Evolutionary conservation across 2,797 vertebrate genomes (phyloP).

Genomic region (Odontamblyopus lacepedii): DNA sequence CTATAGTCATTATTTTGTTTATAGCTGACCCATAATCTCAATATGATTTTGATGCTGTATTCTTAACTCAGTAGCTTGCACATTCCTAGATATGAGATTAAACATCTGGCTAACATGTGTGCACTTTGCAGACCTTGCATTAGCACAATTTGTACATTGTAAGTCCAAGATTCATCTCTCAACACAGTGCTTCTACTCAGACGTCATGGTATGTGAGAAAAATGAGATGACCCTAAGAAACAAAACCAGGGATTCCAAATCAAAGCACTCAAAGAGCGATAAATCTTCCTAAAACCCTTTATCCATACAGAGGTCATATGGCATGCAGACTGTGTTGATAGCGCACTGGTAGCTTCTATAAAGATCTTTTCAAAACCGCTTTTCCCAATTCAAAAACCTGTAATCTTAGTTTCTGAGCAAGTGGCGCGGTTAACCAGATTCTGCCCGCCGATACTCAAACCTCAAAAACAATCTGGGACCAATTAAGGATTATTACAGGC

Average conservation of each 20-base stretch:
- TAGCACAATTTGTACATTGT: slow-evolving; percentile 5
- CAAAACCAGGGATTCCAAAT: slow-evolving; percentile 16
- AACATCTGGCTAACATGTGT: slow-evolving; percentile 23
- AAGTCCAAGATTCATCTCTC: slow-evolving; percentile 22
- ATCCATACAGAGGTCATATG: slow-evolving; percentile 59
- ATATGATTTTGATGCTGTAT: background rate
- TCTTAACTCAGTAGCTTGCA: background rate
- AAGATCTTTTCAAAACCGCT: slow-evolving; percentile 66
- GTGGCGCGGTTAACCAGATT: slow-evolving; percentile 75
- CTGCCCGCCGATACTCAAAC: slow-evolving; percentile 60
- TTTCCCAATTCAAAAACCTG: slow-evolving; percentile 65
- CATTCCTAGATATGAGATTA: slow-evolving; percentile 14
- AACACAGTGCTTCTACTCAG: background rate
- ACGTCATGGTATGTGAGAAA: background rate
- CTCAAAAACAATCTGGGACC: slow-evolving; percentile 77
- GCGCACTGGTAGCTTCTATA: slow-evolving; percentile 67
- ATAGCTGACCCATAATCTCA: background rate
- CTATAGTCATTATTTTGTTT: too few relatives aligned
- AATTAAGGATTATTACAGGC: slow-evolving; percentile 72
- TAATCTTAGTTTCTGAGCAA: slow-evolving; percentile 77
- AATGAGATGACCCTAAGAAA: background rate
- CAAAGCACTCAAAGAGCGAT: slow-evolving; percentile 9
- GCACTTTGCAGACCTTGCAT: slow-evolving; percentile 12
- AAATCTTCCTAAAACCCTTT: slow-evolving; percentile 22
- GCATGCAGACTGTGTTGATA: slow-evolving; percentile 52